phyloP scores from a whole-genome alignment of 2,797 vertebrate species.

The Anguilla pacifica region DNA sequence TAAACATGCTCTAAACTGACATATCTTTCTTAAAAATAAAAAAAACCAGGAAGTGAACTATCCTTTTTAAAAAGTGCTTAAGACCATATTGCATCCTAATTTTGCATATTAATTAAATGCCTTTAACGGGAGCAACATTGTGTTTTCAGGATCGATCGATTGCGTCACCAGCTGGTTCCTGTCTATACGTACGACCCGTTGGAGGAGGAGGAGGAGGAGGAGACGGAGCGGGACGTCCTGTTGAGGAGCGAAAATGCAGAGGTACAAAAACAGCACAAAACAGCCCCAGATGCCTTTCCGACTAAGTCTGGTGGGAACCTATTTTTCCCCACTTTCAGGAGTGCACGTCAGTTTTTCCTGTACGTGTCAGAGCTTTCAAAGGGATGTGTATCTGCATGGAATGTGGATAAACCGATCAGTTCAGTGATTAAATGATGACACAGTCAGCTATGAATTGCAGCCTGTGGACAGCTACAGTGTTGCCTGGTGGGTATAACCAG shows the following conservation, averaged over 20 bases:
- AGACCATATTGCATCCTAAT: no score
- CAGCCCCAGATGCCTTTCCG: not conserved
- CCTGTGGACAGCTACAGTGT: not conserved
- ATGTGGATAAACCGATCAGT: not conserved
- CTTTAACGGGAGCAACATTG: not conserved
- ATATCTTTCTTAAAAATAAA: no score
- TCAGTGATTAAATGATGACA: not conserved
- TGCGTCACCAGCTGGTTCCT: slow-evolving; percentile 90
- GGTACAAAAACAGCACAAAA: slow-evolving; percentile 72
- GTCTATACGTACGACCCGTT: slow-evolving; percentile 91
- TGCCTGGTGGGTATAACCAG: not conserved
- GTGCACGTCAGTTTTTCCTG: not conserved
- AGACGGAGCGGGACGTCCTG: slow-evolving; percentile 89
- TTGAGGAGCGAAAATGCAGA: slow-evolving; percentile 81
- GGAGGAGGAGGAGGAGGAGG: slow-evolving; percentile 81
- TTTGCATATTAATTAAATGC: not conserved
- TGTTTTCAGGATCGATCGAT: slow-evolving; percentile 78
- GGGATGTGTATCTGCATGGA: not conserved
- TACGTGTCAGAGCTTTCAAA: not conserved
- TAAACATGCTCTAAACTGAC: no score
- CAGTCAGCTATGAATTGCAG: not conserved
- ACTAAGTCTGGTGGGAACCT: not conserved
- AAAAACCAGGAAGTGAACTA: no score
- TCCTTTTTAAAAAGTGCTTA: no score
- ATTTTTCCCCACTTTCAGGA: not conserved